These are phyloP conservation scores for Papilio polyxenes DNA, from an alignment of 1,140 invertebrate species.

Conservation along the genomic window DNA sequence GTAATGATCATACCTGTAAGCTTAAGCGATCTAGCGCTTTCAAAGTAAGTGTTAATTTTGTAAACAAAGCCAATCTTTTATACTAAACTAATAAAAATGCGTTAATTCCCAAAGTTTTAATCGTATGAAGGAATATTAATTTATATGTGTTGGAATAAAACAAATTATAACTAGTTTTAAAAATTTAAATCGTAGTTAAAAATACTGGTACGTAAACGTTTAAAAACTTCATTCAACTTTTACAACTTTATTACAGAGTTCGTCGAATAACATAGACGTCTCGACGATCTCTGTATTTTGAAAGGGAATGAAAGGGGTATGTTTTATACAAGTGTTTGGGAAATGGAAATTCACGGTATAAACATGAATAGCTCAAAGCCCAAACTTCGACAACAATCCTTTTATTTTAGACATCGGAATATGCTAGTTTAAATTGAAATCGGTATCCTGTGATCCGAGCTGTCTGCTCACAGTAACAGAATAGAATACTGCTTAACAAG, in stretches of 20 bases:
- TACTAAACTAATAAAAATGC: too few relatives aligned
- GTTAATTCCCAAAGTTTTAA: too few relatives aligned
- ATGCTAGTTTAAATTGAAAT: constrained; percentile 26
- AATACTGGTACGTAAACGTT: neutral
- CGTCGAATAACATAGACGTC: neutral
- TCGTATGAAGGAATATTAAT: too few relatives aligned
- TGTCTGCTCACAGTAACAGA: neutral
- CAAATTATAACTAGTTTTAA: too few relatives aligned
- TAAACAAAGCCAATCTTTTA: too few relatives aligned
- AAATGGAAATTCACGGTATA: neutral
- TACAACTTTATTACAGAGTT: neutral
- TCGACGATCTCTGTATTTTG: neutral
- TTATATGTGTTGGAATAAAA: too few relatives aligned
- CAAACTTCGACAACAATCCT: neutral
- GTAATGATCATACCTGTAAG: neutral
- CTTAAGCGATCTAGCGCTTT: neutral
- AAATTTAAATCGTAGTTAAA: too few relatives aligned
- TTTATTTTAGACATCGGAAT: constrained; percentile 19
- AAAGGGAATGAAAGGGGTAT: neutral
- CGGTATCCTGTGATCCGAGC: neutral
- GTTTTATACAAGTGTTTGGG: neutral
- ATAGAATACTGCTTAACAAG: constrained; percentile 19
- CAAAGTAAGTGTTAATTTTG: neutral
- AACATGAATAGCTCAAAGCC: neutral
- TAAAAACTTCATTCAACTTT: neutral